Base-by-base conservation (phyloP, 1,140 invertebrate species). In the Heterodera schachtii region DNA sequence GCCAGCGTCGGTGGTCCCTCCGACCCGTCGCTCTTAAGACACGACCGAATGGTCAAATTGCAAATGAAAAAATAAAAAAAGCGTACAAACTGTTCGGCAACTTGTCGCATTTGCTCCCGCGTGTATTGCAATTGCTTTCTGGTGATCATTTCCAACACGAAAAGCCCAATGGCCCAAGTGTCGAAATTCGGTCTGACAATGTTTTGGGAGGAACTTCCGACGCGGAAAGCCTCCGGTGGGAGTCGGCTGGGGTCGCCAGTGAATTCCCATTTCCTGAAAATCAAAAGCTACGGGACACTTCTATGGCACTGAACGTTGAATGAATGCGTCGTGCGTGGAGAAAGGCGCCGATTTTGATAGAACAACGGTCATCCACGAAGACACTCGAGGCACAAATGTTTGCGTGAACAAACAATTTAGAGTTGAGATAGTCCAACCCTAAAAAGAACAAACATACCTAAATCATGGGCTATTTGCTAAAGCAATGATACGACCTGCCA, bases 61-160 rank as follows among this genome's bases (percentile, higher is more conserved):
- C 31, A 31, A 78, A 31, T 11, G 5, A 11, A 64, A 64, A 64
- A 1, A 0, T 19, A 3, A 13, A 64, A 64, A 44, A 13, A n/a
- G 16, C 46, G 5, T 7, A 78, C 77, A 69, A 78, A 78, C 69
- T 78, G 47, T 2, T 52, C 31, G 4, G 77, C 77, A 11, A 78
- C 7, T 11, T 64, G 49, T 78, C 19, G 9, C 77, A 78, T 78
- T 69, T 78, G 60, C 31, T 31, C 21, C 8, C 31, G 64, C 47
- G 77, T 69, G 47, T 78, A 78, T 31, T 64, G 77, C 77, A 78
- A 52, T 21, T 64, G 31, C 41, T 70, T 78, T 41, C 77, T 64
- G 11, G 77, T 78, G n/a, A 70, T 43, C 77, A 78, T 78, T 64
- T 78, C 77, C 11, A 78, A n/a, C n/a, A 78, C 77, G 66, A 78